Base-by-base conservation (phyloP, 2,113 vertebrate species). In the Lipotes vexillifer region DNA sequence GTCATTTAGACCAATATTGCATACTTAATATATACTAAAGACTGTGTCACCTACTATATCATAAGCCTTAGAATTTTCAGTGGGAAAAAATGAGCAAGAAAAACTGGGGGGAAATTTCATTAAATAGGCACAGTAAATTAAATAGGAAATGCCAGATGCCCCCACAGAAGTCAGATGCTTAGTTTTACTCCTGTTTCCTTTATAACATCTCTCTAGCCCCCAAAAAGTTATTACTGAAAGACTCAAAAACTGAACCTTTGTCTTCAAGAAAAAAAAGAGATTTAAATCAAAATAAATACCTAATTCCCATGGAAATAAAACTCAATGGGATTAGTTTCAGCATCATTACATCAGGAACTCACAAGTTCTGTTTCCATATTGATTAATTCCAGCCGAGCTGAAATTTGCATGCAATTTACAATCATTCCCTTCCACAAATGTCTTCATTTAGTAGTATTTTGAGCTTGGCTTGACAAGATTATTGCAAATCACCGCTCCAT, bases 401-500 rank as follows among this genome's bases (percentile, higher is more conserved):
- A 97, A 98, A 98, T 98, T 98, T 99, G 97, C 98, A 98, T 98
- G 97, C 96, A 97, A 98, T 98, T 99, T 99, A 98, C 98, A 98
- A 98, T 98, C 98, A 98, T 97, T 98, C 97, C 97, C 95, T 98
- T 98, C 98, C 95, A 98, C 96, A 98, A 99, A 98, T 98, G 98
- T 98, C 98, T 98, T 98, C 98, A 98, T 98, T 98, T 98, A 97
- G 96, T 96, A 98, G 94, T 98, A 98, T 97, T 98, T 97, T 98
- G 98, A 98, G 98, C 97, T 97, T 97, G 96, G 97, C 94, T 98
- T 94, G 98, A 98, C 98, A 99, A 98, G 97, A 98, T 98, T 98
- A 98, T 98, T 98, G 98, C 96, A 98, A 97, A 98, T 98, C 97
- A 97, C 95, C 90, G 89, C 89, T 97, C 96, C 96, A 97, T 97